Base-by-base conservation (phyloP, 1,140 invertebrate genomes). In the Coelopa frigida region DNA sequence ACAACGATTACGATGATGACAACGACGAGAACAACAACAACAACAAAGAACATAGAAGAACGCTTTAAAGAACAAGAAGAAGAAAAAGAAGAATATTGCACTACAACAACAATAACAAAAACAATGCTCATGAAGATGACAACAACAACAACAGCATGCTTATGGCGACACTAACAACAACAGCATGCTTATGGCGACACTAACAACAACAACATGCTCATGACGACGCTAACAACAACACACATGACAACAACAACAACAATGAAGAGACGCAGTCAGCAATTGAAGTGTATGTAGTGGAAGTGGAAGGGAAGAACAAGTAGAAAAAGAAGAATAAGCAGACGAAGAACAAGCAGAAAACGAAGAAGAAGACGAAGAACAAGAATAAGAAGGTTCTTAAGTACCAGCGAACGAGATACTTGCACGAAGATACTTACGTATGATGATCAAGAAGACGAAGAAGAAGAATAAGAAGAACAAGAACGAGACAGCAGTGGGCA, bases 111-210 rank as follows among this genome's bases (percentile, higher is more conserved):
- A n/a, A 20, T 36, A 35, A 32, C 18, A 44, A 38, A 5, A 38
- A 48, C 26, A 45, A 47, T 26, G 49, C 48, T 57, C 57, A 61
- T 14, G 14, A 29, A 29, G 14, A 14, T 29, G 27, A 10, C 8
- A 10, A 29, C 8, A 29, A 29, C 8, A 43, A 43, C 36, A 38
- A 8, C 20, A 27, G 4, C 38, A 18, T 8, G 17, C n/a, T 11
- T 20, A 21, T 14, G 18, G 15, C 32, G 5, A 6, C 18, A 32
- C 21, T 24, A 2, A 7, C 17, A 37, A 20, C 14, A 46, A 46
- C 6, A 35, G 21, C 18, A 24, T 29, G 20, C 18, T 45, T 36
- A 45, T 35, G 11, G 33, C 44, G 37, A 24, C 35, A 37, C 36
- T 20, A 45, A 37, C 21, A 24, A 45, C 21, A 17, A 45, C 22